Evolutionary conservation across 1,140 invertebrate species (phyloP), one percentile per base, ranked within the genome.

Genomic region (Pseudomyrmex dendroicus): DNA sequence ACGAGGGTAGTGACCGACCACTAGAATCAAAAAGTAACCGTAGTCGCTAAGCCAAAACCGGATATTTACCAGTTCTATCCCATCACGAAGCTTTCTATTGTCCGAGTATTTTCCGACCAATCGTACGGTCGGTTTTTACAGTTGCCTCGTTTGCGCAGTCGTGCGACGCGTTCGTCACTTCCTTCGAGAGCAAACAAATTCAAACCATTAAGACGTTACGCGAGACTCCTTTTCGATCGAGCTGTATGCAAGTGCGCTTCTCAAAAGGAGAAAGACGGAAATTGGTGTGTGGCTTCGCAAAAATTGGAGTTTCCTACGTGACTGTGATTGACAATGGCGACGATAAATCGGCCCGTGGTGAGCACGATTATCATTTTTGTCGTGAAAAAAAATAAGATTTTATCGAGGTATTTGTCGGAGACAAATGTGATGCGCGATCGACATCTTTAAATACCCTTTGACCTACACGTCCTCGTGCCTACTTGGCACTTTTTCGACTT

Each of bases 301-400:
- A 50, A 64, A 59, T 12, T 48, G 22, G 20, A n/a, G 8, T n/a
- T n/a, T 63, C 15, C 48, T 13, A 3, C 50, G 5, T 20, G 50
- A 62, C 15, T 7, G 20, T 35, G 35, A 74, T 82, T 80, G 44
- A 89, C 78, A 15, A 93, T 93, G 92, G 92, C 92, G 46, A 87
- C 89, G 68, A 92, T 89, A 89, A 91, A 88, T 89, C 90, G 91
- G 59, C 86, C 83, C 2, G 62, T 89, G 72, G 92, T 93, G 48
- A 92, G 92, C 87, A 1, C 1, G 22, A 48, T 22, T 48, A 73
- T 73, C 22, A 52, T 13, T 46, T 48, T 10, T 12, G 46, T 17
- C 9, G 56, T 44, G 17, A 15, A 63, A 57, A 67, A 35, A 35
- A 35, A 35, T 35, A 3, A 25, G 25, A 2, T 25, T 25, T 25